Evolutionary conservation across 2,113 vertebrate species (phyloP).

Genomic region (Corvus cornix): DNA sequence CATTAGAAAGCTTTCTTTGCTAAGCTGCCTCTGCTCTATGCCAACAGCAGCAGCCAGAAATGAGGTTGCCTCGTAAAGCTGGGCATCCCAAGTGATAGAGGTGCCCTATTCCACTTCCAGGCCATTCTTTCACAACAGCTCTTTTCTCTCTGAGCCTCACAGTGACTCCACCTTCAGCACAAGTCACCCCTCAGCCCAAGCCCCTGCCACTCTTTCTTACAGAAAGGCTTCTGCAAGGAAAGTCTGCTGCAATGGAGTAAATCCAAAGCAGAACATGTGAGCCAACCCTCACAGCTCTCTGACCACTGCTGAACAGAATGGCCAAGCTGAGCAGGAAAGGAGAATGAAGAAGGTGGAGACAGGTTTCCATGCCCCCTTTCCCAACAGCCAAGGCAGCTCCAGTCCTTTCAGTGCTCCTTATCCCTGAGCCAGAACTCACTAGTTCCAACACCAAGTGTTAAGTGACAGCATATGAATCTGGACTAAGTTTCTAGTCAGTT

Average conservation of each 20-base stretch:
- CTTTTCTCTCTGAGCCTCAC: not conserved
- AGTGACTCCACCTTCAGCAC: not conserved
- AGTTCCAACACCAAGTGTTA: not conserved
- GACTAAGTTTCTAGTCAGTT: not conserved
- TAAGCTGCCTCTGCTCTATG: not conserved
- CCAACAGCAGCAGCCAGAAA: not conserved
- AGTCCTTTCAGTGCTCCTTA: not conserved
- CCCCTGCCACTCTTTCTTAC: not conserved
- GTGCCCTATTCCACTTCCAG: not conserved
- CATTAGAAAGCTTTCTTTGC: not conserved
- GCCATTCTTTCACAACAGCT: not conserved
- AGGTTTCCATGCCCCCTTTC: not conserved
- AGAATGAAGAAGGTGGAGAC: not conserved
- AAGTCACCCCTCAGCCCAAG: not conserved
- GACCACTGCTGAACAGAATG: fast-evolving
- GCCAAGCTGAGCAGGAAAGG: not conserved
- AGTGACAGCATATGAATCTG: not conserved
- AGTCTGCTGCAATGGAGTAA: not conserved
- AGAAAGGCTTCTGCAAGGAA: not conserved
- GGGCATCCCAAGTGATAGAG: not conserved
- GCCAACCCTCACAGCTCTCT: not conserved
- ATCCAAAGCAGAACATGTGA: not conserved
- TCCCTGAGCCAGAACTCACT: not conserved
- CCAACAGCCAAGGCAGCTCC: not conserved
- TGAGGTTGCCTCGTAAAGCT: not conserved